These are phyloP conservation scores for Gymnocephalus cernua DNA, from an alignment of 2,113 vertebrate species.

Conservation along the genomic window DNA sequence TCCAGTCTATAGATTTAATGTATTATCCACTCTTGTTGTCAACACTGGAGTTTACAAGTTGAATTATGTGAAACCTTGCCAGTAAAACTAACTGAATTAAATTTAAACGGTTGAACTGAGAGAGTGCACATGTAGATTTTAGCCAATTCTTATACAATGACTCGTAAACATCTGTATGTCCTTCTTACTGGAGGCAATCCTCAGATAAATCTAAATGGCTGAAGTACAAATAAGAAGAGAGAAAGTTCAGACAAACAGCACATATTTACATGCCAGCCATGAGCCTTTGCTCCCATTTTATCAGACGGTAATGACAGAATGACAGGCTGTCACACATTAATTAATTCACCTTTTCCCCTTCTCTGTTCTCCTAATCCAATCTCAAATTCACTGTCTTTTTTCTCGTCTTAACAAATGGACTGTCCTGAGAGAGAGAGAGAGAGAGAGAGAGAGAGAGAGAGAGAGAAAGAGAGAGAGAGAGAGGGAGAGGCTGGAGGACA, in stretches of 20 bases:
- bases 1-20: slow-evolving; percentile 54
- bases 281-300: slow-evolving; percentile 32
- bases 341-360: slow-evolving; percentile 69
- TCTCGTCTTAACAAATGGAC: slow-evolving; percentile 66
- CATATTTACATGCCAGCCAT: slow-evolving; percentile 50
- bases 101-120: slow-evolving; percentile 22
- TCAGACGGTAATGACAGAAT: slow-evolving; percentile 68
- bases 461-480: background rate
- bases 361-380: slow-evolving; percentile 67
- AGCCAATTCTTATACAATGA: slow-evolving; percentile 16
- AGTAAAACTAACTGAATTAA: slow-evolving; percentile 33
- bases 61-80: slow-evolving; percentile 32
- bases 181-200: slow-evolving; percentile 7
- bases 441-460: slow-evolving; percentile 18
- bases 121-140: slow-evolving; percentile 13
- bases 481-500: slow-evolving; percentile 22
- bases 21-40: slow-evolving; percentile 36
- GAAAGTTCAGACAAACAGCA: slow-evolving; percentile 28
- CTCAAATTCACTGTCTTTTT: slow-evolving; percentile 61
- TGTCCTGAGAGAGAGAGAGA: slow-evolving; percentile 34
- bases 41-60: slow-evolving; percentile 32
- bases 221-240: slow-evolving; percentile 15
- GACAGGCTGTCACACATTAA: slow-evolving; percentile 68
- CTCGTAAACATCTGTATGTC: slow-evolving; percentile 2
- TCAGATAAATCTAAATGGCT: slow-evolving; percentile 25